Evolutionary conservation across 2,113 vertebrate species (phyloP).

Genomic region (Uropsilus gracilis): DNA sequence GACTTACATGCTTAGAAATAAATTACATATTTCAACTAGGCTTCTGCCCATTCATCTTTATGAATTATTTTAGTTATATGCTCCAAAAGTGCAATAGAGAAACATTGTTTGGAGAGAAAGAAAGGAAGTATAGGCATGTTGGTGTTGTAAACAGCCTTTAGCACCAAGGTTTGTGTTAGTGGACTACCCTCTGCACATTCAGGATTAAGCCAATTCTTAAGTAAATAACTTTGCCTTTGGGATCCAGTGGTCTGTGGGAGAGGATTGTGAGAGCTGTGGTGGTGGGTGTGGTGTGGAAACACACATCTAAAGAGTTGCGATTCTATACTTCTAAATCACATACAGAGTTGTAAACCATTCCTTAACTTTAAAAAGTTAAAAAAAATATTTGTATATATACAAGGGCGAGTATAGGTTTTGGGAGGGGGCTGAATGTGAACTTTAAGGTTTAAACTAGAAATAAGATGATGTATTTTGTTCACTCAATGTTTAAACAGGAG

Average conservation of each 20-base stretch:
- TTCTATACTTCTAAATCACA: too few species aligned
- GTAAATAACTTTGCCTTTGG: background rate
- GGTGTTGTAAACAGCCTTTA: accelerated
- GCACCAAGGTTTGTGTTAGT: background rate
- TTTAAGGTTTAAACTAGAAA: constrained; percentile 22
- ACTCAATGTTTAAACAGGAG: background rate
- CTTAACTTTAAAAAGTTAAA: too few species aligned
- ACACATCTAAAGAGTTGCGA: too few species aligned
- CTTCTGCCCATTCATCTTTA: background rate
- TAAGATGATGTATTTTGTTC: background rate
- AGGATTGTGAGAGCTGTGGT: too few species aligned
- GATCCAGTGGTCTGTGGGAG: too few species aligned
- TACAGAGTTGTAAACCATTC: too few species aligned
- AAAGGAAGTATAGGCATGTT: too few species aligned
- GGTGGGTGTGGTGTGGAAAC: too few species aligned
- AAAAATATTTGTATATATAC: background rate
- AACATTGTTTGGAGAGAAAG: background rate
- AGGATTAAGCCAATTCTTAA: background rate
- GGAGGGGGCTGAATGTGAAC: background rate
- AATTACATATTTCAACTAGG: background rate
- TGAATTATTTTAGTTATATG: background rate
- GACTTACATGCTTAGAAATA: background rate
- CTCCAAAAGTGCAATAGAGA: too few species aligned
- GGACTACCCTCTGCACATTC: too few species aligned
- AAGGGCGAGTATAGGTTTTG: background rate